A percentile compares a stretch with the other conserved stretches of the same genome.
Evolutionary conservation across 92 coral and sea anemone species (phyloP).

Genomic region (Palythoa grandiflora): DNA sequence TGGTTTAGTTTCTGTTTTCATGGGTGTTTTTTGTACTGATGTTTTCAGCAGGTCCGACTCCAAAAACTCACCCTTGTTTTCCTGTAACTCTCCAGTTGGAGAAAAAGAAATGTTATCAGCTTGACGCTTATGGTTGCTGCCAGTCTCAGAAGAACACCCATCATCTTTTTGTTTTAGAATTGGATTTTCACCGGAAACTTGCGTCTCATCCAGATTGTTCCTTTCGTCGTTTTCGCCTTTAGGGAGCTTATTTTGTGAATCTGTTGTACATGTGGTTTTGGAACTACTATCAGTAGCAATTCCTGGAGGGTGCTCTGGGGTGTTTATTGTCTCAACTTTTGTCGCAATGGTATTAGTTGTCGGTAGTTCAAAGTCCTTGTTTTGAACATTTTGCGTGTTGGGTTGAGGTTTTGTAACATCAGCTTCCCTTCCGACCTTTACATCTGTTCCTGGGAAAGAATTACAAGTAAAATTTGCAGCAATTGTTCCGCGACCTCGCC

Average conservation of each 20-base stretch:
- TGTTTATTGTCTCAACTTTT: neutral
- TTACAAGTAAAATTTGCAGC: too few relatives aligned
- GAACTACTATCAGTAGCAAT: neutral
- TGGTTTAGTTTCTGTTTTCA: neutral
- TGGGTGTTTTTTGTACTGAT: neutral
- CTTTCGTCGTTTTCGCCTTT: neutral
- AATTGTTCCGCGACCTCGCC: slow-evolving; percentile 23
- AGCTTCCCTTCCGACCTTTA: neutral
- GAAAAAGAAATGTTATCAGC: neutral
- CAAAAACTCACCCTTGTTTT: neutral
- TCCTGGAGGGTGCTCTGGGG: neutral
- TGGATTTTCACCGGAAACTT: neutral
- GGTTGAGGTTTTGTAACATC: neutral
- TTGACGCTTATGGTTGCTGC: neutral
- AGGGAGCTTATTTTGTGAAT: neutral
- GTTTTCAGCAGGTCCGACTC: neutral
- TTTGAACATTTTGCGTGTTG: neutral
- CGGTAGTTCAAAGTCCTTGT: neutral
- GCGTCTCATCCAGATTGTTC: neutral
- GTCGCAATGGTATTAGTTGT: too few relatives aligned
- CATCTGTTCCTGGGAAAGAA: slow-evolving; percentile 1
- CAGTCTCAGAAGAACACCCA: neutral
- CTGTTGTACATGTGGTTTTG: neutral
- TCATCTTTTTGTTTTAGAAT: neutral
- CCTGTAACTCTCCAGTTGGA: neutral